phyloP scores from a whole-genome alignment of 2,888 invertebrate species.

The Campaea margaritaria region DNA sequence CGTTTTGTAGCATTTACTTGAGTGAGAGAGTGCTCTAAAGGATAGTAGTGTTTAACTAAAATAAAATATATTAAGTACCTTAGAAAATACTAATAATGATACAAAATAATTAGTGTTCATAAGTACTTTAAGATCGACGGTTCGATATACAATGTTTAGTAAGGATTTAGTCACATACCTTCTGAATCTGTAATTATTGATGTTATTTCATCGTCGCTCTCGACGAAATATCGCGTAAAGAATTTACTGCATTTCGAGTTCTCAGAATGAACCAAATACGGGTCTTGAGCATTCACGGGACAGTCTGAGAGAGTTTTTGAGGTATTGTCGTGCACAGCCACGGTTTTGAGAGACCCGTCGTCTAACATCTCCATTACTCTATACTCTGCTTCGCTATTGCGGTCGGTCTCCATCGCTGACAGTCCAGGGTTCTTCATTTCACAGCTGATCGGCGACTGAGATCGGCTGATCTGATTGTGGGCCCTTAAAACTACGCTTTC shows the following conservation, averaged over 20 bases:
- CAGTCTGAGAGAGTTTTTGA: slow-evolving; percentile 81
- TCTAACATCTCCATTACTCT: slow-evolving; percentile 81
- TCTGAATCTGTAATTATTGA: slow-evolving; percentile 90
- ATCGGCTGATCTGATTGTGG: slow-evolving; percentile 77
- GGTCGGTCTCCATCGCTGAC: slow-evolving; percentile 66
- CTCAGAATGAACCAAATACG: slow-evolving; percentile 79
- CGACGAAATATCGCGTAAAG: slow-evolving; percentile 88
- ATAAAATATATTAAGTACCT: too few species aligned
- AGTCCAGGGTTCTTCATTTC: slow-evolving; percentile 63
- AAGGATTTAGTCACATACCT: slow-evolving; percentile 70
- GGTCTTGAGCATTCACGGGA: slow-evolving; percentile 76
- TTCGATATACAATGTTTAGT: too few species aligned
- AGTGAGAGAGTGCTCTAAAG: too few species aligned
- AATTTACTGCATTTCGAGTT: slow-evolving; percentile 87
- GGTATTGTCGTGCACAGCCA: slow-evolving; percentile 80
- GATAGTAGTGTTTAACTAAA: too few species aligned
- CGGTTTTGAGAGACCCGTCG: slow-evolving; percentile 80
- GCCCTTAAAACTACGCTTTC: slow-evolving; percentile 77
- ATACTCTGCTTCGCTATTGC: slow-evolving; percentile 79
- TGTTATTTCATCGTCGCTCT: slow-evolving; percentile 89
- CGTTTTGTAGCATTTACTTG: too few species aligned
- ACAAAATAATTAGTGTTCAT: too few species aligned
- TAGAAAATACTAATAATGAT: too few species aligned
- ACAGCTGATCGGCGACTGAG: slow-evolving; percentile 63
- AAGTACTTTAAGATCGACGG: too few species aligned